These are phyloP conservation scores for Gulo gulo DNA, from an alignment of 2,113 vertebrate species.

Conservation along the genomic window DNA sequence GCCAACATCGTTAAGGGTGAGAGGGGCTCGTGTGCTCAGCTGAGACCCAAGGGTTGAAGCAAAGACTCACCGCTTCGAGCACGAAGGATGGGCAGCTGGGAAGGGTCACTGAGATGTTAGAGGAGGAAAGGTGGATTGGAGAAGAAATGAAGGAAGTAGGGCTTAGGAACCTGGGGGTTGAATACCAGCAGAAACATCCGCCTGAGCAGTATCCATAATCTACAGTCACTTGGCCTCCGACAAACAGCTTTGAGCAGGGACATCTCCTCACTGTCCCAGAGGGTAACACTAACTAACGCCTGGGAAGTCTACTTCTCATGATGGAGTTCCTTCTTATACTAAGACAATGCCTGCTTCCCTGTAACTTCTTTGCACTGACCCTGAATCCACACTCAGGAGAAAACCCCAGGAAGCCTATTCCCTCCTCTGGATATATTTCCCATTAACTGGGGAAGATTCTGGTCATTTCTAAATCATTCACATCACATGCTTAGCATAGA, in stretches of 20 bases:
- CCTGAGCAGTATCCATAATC: no score
- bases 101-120: accelerated
- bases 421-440: not conserved
- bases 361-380: not conserved
- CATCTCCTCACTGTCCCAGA: not conserved
- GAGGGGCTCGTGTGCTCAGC: not conserved
- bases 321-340: no score
- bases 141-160: not conserved
- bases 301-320: no score
- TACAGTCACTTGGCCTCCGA: accelerated
- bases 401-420: not conserved
- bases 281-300: accelerated
- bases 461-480: not conserved
- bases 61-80: accelerated
- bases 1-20: not conserved
- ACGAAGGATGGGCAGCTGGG: accelerated
- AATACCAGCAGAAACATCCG: not conserved
- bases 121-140: not conserved
- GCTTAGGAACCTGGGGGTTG: not conserved
- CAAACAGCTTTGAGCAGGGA: not conserved
- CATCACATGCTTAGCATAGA: not conserved
- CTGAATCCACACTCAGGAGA: not conserved
- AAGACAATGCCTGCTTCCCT: not conserved
- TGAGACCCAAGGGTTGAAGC: not conserved
- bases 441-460: not conserved